A percentile compares a stretch with the other conserved stretches of the same genome.
Evolutionary conservation across 2,113 vertebrate genomes (phyloP).

Genomic region (Hyaena hyaena): DNA sequence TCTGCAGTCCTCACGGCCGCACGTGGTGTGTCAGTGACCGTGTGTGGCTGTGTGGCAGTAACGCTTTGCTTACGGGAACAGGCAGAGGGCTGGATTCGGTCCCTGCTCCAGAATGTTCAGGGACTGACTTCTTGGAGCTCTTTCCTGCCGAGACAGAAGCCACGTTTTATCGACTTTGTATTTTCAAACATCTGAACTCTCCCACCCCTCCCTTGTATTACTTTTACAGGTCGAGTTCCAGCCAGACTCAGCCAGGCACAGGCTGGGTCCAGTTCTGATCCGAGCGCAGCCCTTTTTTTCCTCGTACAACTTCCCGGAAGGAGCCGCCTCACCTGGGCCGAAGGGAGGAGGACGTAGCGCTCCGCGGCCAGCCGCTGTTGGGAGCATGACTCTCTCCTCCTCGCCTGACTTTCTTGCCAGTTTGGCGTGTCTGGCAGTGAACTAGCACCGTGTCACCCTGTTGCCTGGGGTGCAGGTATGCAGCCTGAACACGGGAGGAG

Average conservation of each 20-base stretch:
- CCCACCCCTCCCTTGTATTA: neutral
- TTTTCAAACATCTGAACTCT: neutral
- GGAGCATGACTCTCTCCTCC: neutral
- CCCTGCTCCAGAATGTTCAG: neutral
- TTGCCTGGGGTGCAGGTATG: accelerated
- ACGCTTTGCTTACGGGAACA: neutral
- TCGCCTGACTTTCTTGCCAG: neutral
- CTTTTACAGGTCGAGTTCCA: constrained; percentile 73
- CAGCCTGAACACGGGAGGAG: neutral
- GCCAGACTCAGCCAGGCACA: constrained; percentile 72
- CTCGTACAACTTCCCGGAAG: accelerated
- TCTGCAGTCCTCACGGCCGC: neutral
- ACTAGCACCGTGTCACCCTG: neutral
- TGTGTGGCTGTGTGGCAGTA: accelerated
- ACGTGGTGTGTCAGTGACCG: neutral
- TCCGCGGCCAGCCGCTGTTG: neutral
- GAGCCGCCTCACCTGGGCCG: constrained; percentile 45
- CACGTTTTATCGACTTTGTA: neutral
- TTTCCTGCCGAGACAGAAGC: neutral
- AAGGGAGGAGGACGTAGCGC: neutral
- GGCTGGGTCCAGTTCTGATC: constrained; percentile 90
- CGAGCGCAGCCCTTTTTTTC: accelerated
- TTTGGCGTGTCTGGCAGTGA: neutral
- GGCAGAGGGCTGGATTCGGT: neutral
- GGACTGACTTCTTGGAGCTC: neutral